These are phyloP conservation scores for Stigmatopora nigra DNA, from an alignment of 2,113 vertebrate species.

Conservation along the genomic window DNA sequence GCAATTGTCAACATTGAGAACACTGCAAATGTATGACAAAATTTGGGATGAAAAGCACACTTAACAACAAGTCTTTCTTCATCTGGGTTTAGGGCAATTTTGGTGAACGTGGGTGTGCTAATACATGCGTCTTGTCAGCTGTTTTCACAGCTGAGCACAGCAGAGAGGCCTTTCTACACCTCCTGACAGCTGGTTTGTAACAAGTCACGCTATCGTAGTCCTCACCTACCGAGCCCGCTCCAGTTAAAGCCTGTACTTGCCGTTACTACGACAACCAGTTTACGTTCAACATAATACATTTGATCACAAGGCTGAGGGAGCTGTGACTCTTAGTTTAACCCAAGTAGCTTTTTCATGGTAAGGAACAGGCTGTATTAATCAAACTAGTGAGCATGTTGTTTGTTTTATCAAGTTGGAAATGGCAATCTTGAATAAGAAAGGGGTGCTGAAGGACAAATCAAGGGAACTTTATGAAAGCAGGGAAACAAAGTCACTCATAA, in stretches of 20 bases:
- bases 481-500: constrained; percentile 3
- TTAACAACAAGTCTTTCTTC: constrained; percentile 1
- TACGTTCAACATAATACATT: constrained; percentile 6
- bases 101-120: constrained; percentile 6
- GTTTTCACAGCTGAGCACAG: constrained; percentile 67
- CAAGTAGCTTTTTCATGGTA: background rate
- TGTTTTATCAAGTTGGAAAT: constrained; percentile 9
- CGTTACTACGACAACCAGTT: background rate
- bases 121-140: constrained; percentile 38
- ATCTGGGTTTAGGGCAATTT: background rate
- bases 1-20: background rate
- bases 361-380: constrained; percentile 10
- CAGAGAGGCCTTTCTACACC: constrained; percentile 59
- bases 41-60: constrained; percentile 8
- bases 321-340: background rate
- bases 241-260: constrained; percentile 6
- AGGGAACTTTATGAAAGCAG: background rate
- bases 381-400: constrained; percentile 1
- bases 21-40: background rate
- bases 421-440: background rate
- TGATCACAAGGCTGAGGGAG: constrained; percentile 8
- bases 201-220: constrained; percentile 46
- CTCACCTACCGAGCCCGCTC: constrained; percentile 37
- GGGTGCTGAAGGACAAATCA: background rate
- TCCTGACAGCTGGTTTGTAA: constrained; percentile 65